Conservation (phyloP, 1,140 invertebrate species). For the Zaprionus taronus region DNA sequence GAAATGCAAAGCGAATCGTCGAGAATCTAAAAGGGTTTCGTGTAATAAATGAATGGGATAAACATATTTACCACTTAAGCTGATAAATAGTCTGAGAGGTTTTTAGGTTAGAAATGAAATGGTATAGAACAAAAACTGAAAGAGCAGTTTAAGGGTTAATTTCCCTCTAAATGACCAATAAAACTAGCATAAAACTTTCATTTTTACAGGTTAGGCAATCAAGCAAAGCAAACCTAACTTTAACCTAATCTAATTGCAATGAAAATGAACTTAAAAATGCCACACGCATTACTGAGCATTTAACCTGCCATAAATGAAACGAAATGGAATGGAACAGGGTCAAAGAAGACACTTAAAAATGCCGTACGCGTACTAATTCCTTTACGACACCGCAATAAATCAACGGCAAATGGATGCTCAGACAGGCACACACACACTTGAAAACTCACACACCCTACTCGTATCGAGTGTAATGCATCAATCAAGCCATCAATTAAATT, state of each 20-base stretch:
- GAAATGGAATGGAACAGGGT: conserved; percentile 6
- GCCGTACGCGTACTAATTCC: conserved; percentile 41
- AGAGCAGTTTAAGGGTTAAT: neutral
- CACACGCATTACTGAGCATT: conserved; percentile 7
- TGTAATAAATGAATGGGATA: conserved; percentile 4
- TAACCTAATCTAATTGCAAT: conserved; percentile 2
- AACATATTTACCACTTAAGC: conserved; percentile 18
- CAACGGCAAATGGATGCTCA: conserved; percentile 38
- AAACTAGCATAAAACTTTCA: neutral
- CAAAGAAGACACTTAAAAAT: conserved; percentile 29
- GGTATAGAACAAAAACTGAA: neutral
- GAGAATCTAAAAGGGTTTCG: conserved; percentile 4
- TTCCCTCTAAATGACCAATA: neutral
- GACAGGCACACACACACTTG: conserved; percentile 15
- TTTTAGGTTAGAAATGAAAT: neutral
- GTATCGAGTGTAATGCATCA: conserved; percentile 34
- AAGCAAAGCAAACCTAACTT: neutral
- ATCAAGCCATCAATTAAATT: conserved; percentile 62
- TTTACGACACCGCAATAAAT: conserved; percentile 44
- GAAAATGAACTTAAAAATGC: conserved; percentile 7
- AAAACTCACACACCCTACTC: neutral
- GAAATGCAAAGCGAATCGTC: conserved; percentile 16
- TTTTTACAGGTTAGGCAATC: neutral
- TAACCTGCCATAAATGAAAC: conserved; percentile 8
- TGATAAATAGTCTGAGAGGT: neutral